Evolutionary conservation across 2,113 vertebrate species (phyloP).

Genomic region (Phaethornis superciliosus): DNA sequence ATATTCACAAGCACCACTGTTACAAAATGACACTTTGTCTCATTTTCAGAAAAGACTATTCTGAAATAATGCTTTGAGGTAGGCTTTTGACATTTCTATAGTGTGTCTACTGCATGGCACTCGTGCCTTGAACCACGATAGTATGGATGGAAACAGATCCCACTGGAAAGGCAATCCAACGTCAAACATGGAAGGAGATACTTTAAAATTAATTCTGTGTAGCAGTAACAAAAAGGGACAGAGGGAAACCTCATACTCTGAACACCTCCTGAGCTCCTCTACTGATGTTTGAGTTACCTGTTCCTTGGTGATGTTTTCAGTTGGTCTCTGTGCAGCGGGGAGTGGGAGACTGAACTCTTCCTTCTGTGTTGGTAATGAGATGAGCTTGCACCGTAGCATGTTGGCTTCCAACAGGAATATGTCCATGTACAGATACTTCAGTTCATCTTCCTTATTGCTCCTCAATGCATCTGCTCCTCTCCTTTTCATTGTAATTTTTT

Average conservation of each 20-base stretch:
- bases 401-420: background rate
- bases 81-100: slow-evolving; percentile 45
- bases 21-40: slow-evolving; percentile 26
- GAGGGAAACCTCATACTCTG: background rate
- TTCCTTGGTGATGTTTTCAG: background rate
- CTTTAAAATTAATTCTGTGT: slow-evolving; percentile 18
- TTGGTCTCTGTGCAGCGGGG: background rate
- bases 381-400: background rate
- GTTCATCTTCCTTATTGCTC: background rate
- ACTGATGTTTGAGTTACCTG: background rate
- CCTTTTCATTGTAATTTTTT: background rate
- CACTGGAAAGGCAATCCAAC: slow-evolving; percentile 18
- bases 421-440: background rate
- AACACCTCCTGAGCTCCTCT: background rate
- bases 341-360: background rate
- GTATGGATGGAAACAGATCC: background rate
- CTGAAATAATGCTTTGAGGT: slow-evolving; percentile 41
- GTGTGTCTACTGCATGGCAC: slow-evolving; percentile 16
- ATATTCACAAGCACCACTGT: background rate
- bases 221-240: background rate
- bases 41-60: slow-evolving; percentile 12
- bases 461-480: background rate
- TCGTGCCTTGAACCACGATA: background rate
- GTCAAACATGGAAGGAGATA: slow-evolving; percentile 34
- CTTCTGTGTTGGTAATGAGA: background rate